Conservation (phyloP, 1,140 invertebrate genomes). For the Meloidogyne chitwoodi region DNA sequence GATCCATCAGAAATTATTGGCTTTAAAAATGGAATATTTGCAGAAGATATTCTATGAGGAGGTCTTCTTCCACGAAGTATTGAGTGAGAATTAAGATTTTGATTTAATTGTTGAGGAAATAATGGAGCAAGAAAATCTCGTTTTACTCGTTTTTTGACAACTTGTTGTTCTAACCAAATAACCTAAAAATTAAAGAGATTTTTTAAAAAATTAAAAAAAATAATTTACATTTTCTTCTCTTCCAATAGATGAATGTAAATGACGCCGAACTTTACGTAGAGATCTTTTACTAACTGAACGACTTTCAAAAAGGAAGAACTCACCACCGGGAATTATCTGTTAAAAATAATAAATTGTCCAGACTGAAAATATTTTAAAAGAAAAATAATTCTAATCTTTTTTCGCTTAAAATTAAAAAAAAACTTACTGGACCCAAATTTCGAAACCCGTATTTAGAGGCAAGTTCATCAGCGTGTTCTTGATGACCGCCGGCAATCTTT, state of each 20-base stretch:
- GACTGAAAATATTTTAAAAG: no score
- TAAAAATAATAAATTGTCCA: no score
- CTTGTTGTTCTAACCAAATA: conserved; percentile 86
- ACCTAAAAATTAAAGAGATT: conserved; percentile 68
- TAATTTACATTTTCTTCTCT: conserved; percentile 30
- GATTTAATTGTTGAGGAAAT: not conserved
- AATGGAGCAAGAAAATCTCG: conserved; percentile 67
- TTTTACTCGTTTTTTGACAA: conserved; percentile 79
- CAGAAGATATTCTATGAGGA: not conserved
- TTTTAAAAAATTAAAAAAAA: conserved; percentile 2
- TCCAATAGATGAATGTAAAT: conserved; percentile 22
- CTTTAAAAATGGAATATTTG: not conserved
- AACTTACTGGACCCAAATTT: conserved; percentile 52
- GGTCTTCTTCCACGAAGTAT: not conserved
- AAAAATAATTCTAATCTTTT: no score
- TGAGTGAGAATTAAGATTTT: not conserved
- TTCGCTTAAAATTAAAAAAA: not conserved
- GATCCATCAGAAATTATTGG: not conserved
- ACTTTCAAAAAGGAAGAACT: conserved; percentile 39
- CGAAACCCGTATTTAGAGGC: conserved; percentile 58
- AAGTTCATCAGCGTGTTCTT: conserved; percentile 46
- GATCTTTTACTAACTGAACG: conserved; percentile 13
- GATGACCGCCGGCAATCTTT: conserved; percentile 44
- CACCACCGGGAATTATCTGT: conserved; percentile 26
- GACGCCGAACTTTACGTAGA: conserved; percentile 25